Evolutionary conservation across 2,113 vertebrate genomes (phyloP).

Genomic region (Trichomycterus rosablanca): DNA sequence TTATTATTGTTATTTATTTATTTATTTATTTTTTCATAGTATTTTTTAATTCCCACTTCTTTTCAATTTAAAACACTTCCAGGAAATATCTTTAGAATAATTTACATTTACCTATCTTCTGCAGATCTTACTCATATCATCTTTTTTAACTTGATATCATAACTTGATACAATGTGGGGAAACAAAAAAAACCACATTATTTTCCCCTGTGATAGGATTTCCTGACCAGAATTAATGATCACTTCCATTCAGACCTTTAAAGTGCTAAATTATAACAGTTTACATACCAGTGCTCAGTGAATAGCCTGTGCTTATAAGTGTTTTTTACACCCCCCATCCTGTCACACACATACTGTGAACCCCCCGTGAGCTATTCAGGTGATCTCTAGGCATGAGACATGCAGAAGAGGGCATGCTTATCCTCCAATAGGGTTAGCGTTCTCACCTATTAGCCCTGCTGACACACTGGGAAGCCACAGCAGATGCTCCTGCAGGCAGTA

Average conservation of each 20-base stretch:
- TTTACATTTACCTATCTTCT: no score
- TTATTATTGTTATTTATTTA: no score
- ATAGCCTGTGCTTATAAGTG: slow-evolving; percentile 65
- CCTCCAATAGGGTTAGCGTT: slow-evolving; percentile 67
- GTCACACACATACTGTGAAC: slow-evolving; percentile 38
- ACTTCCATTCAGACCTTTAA: slow-evolving; percentile 47
- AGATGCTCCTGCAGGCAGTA: slow-evolving; percentile 65
- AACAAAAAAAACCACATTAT: no score
- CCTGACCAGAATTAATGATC: slow-evolving; percentile 24
- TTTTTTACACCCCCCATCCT: slow-evolving; percentile 37
- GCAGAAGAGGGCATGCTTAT: slow-evolving; percentile 63
- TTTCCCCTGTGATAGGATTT: no score
- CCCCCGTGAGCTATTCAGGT: slow-evolving; percentile 74
- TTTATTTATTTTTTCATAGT: no score
- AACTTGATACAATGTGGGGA: no score
- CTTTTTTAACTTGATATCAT: no score
- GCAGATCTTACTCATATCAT: no score
- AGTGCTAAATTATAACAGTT: slow-evolving; percentile 62
- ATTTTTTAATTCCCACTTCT: no score
- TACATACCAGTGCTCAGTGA: slow-evolving; percentile 57
- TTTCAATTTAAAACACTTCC: no score
- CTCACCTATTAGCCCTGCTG: slow-evolving; percentile 66
- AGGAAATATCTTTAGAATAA: no score
- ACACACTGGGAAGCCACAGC: slow-evolving; percentile 5
- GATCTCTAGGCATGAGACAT: slow-evolving; percentile 66